Conservation (phyloP, 1,140 invertebrate species). For the Cydia fagiglandana region DNA sequence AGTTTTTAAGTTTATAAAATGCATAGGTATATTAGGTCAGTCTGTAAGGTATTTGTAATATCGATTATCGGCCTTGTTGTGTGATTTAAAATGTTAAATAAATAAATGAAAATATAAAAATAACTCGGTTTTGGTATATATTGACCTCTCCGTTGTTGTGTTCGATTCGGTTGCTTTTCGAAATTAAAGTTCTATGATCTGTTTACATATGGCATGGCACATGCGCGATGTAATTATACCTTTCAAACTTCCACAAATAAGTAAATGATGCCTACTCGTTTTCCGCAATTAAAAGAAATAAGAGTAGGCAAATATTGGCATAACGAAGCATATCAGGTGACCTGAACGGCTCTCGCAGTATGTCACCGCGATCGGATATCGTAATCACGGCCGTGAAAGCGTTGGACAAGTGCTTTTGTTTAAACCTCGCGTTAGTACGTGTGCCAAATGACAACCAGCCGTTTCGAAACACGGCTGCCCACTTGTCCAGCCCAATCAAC, state of each 20-base stretch:
- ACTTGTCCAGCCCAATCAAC: slow-evolving; percentile 38
- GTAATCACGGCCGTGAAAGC: slow-evolving; percentile 67
- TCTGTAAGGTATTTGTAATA: too few species aligned
- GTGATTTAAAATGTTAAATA: too few species aligned
- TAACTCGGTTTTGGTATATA: too few species aligned
- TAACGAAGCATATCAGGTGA: slow-evolving; percentile 58
- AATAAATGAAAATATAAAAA: too few species aligned
- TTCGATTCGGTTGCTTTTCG: too few species aligned
- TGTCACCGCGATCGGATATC: slow-evolving; percentile 65
- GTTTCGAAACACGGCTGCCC: slow-evolving; percentile 58
- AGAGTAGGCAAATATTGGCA: slow-evolving; percentile 13
- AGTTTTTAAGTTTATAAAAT: too few species aligned
- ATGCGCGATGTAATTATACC: background rate
- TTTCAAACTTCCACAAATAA: background rate
- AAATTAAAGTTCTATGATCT: too few species aligned
- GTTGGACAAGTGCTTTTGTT: slow-evolving; percentile 65
- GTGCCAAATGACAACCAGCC: slow-evolving; percentile 71
- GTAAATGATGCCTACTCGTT: background rate
- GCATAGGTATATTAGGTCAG: too few species aligned
- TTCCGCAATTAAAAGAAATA: slow-evolving; percentile 12
- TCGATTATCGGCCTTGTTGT: too few species aligned
- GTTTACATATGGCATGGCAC: too few species aligned
- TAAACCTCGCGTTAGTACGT: slow-evolving; percentile 60
- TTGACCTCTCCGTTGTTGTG: too few species aligned
- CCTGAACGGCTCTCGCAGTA: slow-evolving; percentile 47